A percentile compares a stretch with the other conserved stretches of the same genome.
phyloP scores from a whole-genome alignment of 1,140 invertebrate species.

The Carcinoscorpius rotundicauda region DNA sequence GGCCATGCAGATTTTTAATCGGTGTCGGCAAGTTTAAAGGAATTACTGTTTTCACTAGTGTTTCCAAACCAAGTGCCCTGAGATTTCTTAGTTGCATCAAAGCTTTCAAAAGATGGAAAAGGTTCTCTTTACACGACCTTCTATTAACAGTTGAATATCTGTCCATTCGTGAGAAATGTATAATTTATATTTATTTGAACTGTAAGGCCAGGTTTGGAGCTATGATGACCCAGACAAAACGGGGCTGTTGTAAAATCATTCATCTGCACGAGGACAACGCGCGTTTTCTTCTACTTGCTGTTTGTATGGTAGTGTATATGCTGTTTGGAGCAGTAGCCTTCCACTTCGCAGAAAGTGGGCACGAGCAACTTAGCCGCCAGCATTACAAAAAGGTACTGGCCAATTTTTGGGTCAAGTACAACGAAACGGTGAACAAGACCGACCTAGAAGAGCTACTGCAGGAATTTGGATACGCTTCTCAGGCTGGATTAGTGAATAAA shows the following conservation, averaged over 20 bases:
- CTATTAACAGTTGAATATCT: too few species aligned
- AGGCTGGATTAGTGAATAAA: slow-evolving; percentile 42
- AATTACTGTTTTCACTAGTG: too few species aligned
- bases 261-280: slow-evolving; percentile 50
- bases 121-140: too few species aligned
- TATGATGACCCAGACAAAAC: too few species aligned
- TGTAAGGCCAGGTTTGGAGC: too few species aligned
- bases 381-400: slow-evolving; percentile 38
- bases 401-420: slow-evolving; percentile 32
- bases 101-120: too few species aligned
- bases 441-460: slow-evolving; percentile 42
- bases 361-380: slow-evolving; percentile 36
- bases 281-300: slow-evolving; percentile 47
- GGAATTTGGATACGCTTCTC: slow-evolving; percentile 45
- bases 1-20: too few species aligned
- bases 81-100: too few species aligned
- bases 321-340: slow-evolving; percentile 46
- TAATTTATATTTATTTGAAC: too few species aligned
- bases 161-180: too few species aligned
- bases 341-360: slow-evolving; percentile 43
- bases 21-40: too few species aligned
- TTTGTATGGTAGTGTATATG: slow-evolving; percentile 50
- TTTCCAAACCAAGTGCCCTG: too few species aligned
- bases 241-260: slow-evolving; percentile 33
- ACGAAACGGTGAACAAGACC: slow-evolving; percentile 36